Conservation (phyloP, 2,888 invertebrate species). For the Callyntrura guangdongensis region DNA sequence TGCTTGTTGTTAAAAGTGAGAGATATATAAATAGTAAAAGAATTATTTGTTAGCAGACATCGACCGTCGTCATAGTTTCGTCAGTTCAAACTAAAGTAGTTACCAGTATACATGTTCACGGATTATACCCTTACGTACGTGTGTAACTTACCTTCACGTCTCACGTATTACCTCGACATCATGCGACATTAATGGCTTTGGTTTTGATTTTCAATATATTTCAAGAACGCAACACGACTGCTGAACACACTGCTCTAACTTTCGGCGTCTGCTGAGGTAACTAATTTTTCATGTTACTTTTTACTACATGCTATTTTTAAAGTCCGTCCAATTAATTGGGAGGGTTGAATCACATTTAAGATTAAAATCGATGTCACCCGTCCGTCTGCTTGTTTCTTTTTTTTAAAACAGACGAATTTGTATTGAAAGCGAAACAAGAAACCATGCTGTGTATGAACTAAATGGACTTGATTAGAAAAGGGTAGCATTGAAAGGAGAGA, state of each 20-base stretch:
- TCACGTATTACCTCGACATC: constrained; percentile 14
- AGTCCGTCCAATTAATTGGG: neutral
- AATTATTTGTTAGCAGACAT: neutral
- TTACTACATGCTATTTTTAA: neutral
- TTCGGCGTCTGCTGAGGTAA: constrained; percentile 80
- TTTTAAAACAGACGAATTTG: neutral
- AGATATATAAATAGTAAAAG: neutral
- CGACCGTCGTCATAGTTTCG: neutral
- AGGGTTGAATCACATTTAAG: neutral
- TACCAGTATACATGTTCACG: too few relatives aligned
- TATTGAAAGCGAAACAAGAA: neutral
- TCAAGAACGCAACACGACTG: constrained; percentile 72
- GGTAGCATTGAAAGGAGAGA: too few relatives aligned
- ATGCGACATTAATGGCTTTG: constrained; percentile 52
- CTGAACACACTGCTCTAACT: constrained; percentile 79
- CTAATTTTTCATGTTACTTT: neutral
- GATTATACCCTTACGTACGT: neutral
- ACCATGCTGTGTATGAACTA: neutral
- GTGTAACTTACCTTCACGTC: neutral
- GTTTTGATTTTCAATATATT: constrained; percentile 55
- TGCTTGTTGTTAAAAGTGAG: neutral
- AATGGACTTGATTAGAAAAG: too few relatives aligned
- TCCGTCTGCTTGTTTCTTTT: neutral
- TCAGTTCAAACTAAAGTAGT: too few relatives aligned
- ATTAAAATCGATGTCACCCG: neutral